Evolutionary conservation across 2,113 vertebrate genomes (phyloP).

Genomic region (Campylomormyrus tamandua): DNA sequence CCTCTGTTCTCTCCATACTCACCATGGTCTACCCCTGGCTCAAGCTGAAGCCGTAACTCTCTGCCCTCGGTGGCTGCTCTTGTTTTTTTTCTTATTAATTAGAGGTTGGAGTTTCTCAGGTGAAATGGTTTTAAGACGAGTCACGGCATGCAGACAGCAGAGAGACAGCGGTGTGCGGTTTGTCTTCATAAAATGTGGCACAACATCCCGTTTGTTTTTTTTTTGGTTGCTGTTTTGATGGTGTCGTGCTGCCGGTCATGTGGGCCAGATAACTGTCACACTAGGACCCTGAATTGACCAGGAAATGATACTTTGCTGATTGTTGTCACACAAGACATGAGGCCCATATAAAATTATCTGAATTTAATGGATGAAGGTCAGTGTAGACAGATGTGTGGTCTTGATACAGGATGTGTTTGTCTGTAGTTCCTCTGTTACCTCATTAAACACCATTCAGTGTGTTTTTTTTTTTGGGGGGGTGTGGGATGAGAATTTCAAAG

Average conservation of each 20-base stretch:
- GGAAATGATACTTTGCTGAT: background rate
- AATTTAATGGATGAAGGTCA: background rate
- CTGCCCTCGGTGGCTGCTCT: no score
- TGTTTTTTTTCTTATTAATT: background rate
- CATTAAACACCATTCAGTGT: background rate
- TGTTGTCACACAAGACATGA: background rate
- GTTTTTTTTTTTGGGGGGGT: background rate
- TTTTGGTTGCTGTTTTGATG: background rate
- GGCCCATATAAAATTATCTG: background rate
- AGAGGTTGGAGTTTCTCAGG: background rate
- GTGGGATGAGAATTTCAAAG: background rate
- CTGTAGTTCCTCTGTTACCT: background rate
- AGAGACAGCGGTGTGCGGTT: background rate
- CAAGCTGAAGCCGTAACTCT: conserved; percentile 78
- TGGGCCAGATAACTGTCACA: background rate
- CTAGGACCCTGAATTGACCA: background rate
- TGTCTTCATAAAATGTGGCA: background rate
- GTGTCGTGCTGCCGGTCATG: background rate
- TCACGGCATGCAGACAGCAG: background rate
- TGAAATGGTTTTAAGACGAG: background rate
- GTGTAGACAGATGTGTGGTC: background rate
- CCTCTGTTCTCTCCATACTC: conserved; percentile 79
- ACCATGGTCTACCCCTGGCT: conserved; percentile 83
- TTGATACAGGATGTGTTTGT: background rate
- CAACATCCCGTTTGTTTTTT: background rate